These are phyloP conservation scores for Napeogenes inachia DNA, from an alignment of 2,888 invertebrate genomes.

Conservation along the genomic window DNA sequence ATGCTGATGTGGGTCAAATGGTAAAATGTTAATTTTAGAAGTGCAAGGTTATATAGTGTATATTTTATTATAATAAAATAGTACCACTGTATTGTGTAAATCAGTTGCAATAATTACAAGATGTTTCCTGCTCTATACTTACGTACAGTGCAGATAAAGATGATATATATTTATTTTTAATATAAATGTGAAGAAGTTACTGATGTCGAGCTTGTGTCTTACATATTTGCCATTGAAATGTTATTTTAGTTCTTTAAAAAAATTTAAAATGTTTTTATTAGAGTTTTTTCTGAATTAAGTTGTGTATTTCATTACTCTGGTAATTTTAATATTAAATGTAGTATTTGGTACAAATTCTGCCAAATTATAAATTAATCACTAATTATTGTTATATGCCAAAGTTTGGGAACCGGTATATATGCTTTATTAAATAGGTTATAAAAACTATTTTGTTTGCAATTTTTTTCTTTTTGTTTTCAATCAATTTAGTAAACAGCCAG, in stretches of 20 bases:
- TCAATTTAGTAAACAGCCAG: too few species aligned
- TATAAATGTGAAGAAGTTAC: too few species aligned
- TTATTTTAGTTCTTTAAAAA: neutral
- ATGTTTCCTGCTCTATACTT: too few species aligned
- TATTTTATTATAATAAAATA: too few species aligned
- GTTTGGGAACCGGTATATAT: conserved; percentile 21
- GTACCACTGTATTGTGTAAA: conserved; percentile 2
- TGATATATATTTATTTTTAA: too few species aligned
- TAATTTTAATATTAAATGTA: neutral
- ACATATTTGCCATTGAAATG: conserved; percentile 9
- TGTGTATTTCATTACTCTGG: too few species aligned
- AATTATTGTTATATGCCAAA: conserved; percentile 13
- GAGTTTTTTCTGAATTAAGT: too few species aligned
- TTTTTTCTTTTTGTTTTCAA: neutral
- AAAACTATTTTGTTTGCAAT: neutral
- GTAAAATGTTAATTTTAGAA: too few species aligned
- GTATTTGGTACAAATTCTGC: conserved; percentile 24
- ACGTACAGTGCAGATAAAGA: too few species aligned
- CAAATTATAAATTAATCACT: conserved; percentile 17
- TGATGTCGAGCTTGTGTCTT: conserved; percentile 8
- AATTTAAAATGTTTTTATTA: too few species aligned
- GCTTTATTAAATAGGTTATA: conserved; percentile 14
- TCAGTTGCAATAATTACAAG: neutral
- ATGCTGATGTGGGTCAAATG: too few species aligned
- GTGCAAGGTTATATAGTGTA: too few species aligned